Evolutionary conservation across 2,113 vertebrate species (phyloP).

Genomic region (Nothocercus julius): DNA sequence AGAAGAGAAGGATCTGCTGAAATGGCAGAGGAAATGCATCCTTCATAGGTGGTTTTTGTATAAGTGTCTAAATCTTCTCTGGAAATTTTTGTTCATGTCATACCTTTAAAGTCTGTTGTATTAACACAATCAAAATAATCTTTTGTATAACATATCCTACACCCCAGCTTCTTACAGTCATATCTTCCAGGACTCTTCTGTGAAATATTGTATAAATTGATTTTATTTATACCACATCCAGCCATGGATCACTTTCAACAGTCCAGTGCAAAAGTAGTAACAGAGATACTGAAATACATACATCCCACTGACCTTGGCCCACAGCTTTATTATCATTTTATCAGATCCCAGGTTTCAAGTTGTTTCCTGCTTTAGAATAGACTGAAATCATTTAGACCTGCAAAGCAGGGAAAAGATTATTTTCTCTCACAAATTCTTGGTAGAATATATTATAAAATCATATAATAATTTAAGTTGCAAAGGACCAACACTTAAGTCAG

Average conservation of each 20-base stretch:
- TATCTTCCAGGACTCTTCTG: neutral
- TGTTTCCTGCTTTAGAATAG: neutral
- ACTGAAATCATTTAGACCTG: neutral
- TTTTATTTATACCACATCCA: neutral
- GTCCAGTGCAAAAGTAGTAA: neutral
- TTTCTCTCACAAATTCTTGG: neutral
- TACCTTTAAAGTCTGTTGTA: neutral
- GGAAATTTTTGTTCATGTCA: neutral
- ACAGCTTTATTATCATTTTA: neutral
- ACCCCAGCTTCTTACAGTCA: neutral
- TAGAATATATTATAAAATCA: neutral
- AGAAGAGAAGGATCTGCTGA: neutral
- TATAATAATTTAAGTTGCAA: neutral
- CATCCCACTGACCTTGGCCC: neutral
- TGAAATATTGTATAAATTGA: neutral
- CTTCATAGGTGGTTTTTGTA: neutral
- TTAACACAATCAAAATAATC: neutral
- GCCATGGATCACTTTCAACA: neutral
- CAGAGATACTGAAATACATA: neutral
- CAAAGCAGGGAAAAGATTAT: neutral
- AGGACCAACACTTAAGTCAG: neutral
- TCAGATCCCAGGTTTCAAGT: neutral
- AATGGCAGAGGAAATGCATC: neutral
- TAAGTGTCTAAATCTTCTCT: neutral
- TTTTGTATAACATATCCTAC: neutral